phyloP scores from a whole-genome alignment of 2,888 invertebrate species.

The Carcina quercana region DNA sequence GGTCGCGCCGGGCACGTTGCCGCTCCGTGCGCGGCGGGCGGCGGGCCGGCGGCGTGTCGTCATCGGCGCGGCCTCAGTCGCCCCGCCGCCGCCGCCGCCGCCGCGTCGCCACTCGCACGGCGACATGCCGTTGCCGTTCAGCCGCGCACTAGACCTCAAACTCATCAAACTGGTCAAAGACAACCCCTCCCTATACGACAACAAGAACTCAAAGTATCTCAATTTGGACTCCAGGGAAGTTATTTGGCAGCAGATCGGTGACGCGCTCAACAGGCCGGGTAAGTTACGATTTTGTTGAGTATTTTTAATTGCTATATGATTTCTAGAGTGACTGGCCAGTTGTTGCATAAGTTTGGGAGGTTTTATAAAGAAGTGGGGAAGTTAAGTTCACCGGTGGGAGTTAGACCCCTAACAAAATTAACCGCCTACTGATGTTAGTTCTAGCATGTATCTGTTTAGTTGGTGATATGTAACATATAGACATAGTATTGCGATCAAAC shows the following conservation, averaged over 20 bases:
- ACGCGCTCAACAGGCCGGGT: conserved; percentile 47
- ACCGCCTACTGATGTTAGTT: no score
- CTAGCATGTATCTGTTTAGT: no score
- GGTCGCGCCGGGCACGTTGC: no score
- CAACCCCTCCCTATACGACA: conserved; percentile 45
- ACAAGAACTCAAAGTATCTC: conserved; percentile 44
- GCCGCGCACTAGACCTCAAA: conserved; percentile 41
- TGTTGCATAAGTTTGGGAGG: no score
- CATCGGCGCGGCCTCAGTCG: neutral
- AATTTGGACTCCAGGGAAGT: conserved; percentile 51
- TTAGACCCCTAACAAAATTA: no score
- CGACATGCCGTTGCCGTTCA: conserved; percentile 51
- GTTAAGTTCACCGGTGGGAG: no score
- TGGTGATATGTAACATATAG: no score
- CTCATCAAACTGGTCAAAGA: conserved; percentile 46
- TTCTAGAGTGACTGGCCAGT: no score
- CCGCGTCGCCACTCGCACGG: conserved; percentile 1
- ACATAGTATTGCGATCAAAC: no score
- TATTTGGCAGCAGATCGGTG: conserved; percentile 60
- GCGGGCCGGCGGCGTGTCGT: neutral
- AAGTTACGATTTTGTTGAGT: conserved; percentile 24
- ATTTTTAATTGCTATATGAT: no score
- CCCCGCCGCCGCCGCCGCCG: conserved; percentile 16
- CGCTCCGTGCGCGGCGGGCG: conserved; percentile 24
- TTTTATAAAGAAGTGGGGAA: no score